Evolutionary conservation across 2,888 invertebrate species (phyloP), one percentile per base, ranked within the genome.

Genomic region (Dicycla oo): DNA sequence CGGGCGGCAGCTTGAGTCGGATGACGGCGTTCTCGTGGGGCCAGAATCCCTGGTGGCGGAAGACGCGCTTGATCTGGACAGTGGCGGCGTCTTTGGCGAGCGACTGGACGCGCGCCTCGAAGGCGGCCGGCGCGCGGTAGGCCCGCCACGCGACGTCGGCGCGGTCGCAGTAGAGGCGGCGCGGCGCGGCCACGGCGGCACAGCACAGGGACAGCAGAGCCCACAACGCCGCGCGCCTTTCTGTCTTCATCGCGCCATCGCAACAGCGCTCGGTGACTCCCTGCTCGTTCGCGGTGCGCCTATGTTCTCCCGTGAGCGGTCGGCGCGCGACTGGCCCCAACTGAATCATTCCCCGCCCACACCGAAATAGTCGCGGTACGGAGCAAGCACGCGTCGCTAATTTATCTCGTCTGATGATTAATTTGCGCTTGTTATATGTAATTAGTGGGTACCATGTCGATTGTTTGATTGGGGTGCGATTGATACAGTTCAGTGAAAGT

Each of bases 81-180:
- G 95, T 94, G 90, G 95, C 95, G 77, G 94, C 94, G 93, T 92
- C 94, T 69, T 80, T 84, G 75, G 94, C 93, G 68, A 94, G 91
- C 82, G 95, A 95, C 88, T 94, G 93, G 83, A 95, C 94, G 90
- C 94, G 94, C 87, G 94, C 95, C 91, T 95, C 95, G 93, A 96
- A 95, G 88, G 95, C 95, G 88, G 93, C 94, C 80, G 95, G 95
- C 83, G 95, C 95, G 83, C 94, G 94, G 93, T 95, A 95, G 89
- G 95, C 95, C 74, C 95, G 94, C 95, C 95, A 95, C 86, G 95
- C 95, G 87, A 95, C 95, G 95, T 96, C 95, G 86, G 94, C 95
- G 88, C 95, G 94, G 93, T 94, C 95, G 94, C 95, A 96, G 93
- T 94, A 96, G 88, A 91, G 93, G 91, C 94, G 94, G 91, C 92